Percentiles rank a stretch among this genome's conserved stretches.
Evolutionary conservation across 2,113 vertebrate genomes (phyloP).

Genomic region (Coregonus clupeaformis): DNA sequence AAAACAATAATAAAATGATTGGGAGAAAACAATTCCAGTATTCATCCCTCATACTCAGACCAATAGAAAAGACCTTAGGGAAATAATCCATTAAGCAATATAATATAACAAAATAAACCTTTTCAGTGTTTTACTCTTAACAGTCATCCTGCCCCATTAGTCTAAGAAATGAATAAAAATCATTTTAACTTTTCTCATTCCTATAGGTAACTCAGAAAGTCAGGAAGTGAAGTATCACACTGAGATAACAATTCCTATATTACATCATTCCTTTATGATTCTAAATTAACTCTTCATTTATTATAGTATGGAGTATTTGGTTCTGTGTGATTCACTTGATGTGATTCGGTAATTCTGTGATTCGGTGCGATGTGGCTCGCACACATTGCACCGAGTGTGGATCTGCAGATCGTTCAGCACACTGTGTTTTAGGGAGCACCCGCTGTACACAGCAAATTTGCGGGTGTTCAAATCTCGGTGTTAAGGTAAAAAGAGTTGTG

Average conservation of each 20-base stretch:
- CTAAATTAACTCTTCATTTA: neutral
- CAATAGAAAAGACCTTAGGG: conserved; percentile 33
- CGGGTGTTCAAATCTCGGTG: too few species aligned
- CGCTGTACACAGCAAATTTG: too few species aligned
- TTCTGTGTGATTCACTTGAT: neutral
- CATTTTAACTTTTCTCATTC: neutral
- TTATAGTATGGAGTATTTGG: neutral
- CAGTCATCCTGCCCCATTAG: conserved; percentile 18
- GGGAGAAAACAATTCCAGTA: conserved; percentile 21
- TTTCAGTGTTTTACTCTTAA: conserved; percentile 30
- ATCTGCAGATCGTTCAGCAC: too few species aligned
- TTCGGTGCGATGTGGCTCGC: too few species aligned
- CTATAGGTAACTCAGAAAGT: conserved; percentile 13
- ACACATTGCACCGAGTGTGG: too few species aligned
- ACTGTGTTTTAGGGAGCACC: too few species aligned
- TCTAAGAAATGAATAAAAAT: conserved; percentile 2
- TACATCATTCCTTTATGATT: too few species aligned
- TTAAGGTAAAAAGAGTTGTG: too few species aligned
- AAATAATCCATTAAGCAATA: conserved; percentile 52
- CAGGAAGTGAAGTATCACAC: conserved; percentile 16
- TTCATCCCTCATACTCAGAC: conserved; percentile 14
- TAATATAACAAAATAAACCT: conserved; percentile 36
- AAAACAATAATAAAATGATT: conserved; percentile 38
- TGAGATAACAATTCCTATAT: neutral
- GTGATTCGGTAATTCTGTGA: neutral